Percentiles rank a stretch among this genome's conserved stretches.
Conservation (phyloP, 2,888 invertebrate genomes). For the Aproaerema taeniolella region DNA sequence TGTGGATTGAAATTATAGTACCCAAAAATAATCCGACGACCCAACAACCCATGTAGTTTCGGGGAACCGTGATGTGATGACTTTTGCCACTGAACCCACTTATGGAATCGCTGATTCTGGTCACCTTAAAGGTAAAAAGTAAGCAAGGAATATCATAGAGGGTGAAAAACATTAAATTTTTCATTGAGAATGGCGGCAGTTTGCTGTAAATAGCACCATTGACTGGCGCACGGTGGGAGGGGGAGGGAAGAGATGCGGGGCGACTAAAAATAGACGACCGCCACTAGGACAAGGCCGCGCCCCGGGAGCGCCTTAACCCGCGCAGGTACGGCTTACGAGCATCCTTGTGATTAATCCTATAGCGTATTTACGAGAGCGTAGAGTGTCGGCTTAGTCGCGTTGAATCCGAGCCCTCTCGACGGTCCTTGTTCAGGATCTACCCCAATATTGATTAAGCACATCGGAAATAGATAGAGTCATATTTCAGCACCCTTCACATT, state of each 20-base stretch:
- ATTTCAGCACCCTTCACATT: neutral
- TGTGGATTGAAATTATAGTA: neutral
- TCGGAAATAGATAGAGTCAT: slow-evolving; percentile 2
- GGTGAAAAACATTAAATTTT: slow-evolving; percentile 1
- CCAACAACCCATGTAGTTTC: no score
- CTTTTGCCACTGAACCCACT: no score
- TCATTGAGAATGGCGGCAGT: slow-evolving; percentile 21
- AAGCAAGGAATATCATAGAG: no score
- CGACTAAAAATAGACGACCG: slow-evolving; percentile 66
- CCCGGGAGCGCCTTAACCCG: slow-evolving; percentile 43
- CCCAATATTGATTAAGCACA: slow-evolving; percentile 8
- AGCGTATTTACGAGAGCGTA: slow-evolving; percentile 45
- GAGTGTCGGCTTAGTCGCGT: slow-evolving; percentile 45
- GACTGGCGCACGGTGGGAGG: slow-evolving; percentile 37
- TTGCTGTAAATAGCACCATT: slow-evolving; percentile 64
- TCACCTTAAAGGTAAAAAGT: no score
- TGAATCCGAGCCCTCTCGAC: slow-evolving; percentile 38
- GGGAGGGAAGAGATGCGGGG: slow-evolving; percentile 29
- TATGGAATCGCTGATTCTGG: no score
- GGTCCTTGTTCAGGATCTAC: slow-evolving; percentile 24
- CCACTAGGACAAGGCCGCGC: slow-evolving; percentile 63
- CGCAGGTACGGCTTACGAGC: slow-evolving; percentile 49
- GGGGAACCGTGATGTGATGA: no score
- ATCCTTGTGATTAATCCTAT: slow-evolving; percentile 65
- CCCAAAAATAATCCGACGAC: no score